Conservation (phyloP, 2,113 vertebrate species). For the Sebastes schlegelii region DNA sequence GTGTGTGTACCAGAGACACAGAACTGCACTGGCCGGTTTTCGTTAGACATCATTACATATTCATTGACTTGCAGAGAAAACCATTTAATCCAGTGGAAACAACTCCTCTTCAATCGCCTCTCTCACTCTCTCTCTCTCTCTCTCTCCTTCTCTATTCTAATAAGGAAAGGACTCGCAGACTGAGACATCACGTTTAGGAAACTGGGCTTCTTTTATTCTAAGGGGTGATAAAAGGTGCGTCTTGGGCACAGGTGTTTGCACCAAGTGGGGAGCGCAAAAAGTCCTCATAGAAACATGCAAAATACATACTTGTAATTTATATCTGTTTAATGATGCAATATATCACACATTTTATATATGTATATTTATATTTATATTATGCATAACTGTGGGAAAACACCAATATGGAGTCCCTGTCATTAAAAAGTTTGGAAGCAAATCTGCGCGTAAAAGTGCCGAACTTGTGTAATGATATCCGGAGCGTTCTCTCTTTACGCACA, state of each 20-base stretch:
- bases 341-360: neutral
- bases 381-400: conserved; percentile 8
- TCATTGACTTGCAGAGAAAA: conserved; percentile 81
- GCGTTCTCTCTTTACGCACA: neutral
- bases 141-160: conserved; percentile 51
- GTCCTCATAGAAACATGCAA: conserved; percentile 6
- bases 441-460: neutral
- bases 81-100: conserved; percentile 80
- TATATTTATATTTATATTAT: neutral
- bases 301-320: neutral
- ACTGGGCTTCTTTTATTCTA: conserved; percentile 8
- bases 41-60: conserved; percentile 82
- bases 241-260: conserved; percentile 59
- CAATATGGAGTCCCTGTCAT: neutral
- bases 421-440: neutral
- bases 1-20: conserved; percentile 32
- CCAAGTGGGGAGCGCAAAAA: conserved; percentile 2
- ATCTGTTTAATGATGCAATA: neutral
- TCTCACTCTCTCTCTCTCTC: neutral
- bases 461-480: neutral
- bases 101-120: conserved; percentile 73
- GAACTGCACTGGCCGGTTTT: conserved; percentile 56
- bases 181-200: conserved; percentile 46
- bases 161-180: conserved; percentile 56
- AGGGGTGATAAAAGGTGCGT: neutral